Evolutionary conservation across 2,888 invertebrate species (phyloP).

Genomic region (Herminia tarsipennalis): DNA sequence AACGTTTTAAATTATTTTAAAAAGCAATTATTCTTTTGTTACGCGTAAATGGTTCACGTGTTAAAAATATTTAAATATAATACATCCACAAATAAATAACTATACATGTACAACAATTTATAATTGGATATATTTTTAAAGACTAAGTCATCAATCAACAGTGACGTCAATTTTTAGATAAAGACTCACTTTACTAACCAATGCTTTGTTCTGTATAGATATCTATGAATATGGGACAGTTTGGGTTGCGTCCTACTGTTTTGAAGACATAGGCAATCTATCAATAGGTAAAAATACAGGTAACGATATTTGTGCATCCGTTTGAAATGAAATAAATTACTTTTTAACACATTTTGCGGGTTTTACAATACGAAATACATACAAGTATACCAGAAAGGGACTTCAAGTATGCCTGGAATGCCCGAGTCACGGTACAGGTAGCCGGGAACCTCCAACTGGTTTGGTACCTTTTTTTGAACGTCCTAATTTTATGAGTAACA

Average conservation of each 20-base stretch:
- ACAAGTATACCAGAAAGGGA: constrained; percentile 24
- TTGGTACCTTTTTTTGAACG: constrained; percentile 29
- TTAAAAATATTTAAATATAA: too few relatives aligned
- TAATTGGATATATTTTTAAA: too few relatives aligned
- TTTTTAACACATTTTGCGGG: constrained; percentile 24
- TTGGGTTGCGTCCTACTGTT: constrained; percentile 9
- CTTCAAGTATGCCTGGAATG: constrained; percentile 52
- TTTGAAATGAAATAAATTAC: constrained; percentile 9
- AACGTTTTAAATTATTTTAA: too few relatives aligned
- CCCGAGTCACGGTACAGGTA: constrained; percentile 51
- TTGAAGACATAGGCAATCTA: background rate
- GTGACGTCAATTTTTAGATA: too few relatives aligned
- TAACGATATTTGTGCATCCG: constrained; percentile 26
- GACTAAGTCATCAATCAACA: too few relatives aligned
- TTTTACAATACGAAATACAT: constrained; percentile 21
- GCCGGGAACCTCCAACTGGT: constrained; percentile 42
- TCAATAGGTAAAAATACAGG: constrained; percentile 21
- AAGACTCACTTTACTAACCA: too few relatives aligned
- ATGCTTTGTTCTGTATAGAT: too few relatives aligned
- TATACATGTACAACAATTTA: too few relatives aligned
- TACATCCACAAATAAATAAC: too few relatives aligned
- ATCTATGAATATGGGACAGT: background rate
- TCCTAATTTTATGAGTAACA: constrained; percentile 36
- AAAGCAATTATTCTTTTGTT: too few relatives aligned
- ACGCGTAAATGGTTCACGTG: too few relatives aligned